Base-by-base conservation (phyloP, 2,113 vertebrate genomes). In the Rhinopomastus cyanomelas region DNA sequence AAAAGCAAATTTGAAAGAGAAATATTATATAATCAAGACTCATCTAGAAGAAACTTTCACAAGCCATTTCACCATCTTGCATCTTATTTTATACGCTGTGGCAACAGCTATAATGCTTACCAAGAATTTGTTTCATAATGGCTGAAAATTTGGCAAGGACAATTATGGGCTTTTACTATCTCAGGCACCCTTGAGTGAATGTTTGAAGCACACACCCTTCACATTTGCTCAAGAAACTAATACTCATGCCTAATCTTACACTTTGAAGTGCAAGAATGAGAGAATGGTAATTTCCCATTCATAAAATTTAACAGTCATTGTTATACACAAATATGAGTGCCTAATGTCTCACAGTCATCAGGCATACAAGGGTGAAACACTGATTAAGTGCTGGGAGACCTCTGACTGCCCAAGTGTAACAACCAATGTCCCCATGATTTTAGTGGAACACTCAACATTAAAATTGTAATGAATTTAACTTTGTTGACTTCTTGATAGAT, bases 331-430 rank as follows among this genome's bases (percentile, higher is more conserved):
- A 55, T 18, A 5, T 69, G 48, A 7, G 30, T 42, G 8, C 4
- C 27, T 53, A 9, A 14, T 74, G 19, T 56, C 1, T 84, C 25
- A 23, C 1, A 2, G 8, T 2, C 49, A 51, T 37, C 16, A 36
- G 9, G 8, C 55, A 11, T 12, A n/a, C 16, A 53, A 13, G 4
- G 4, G 16, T 65, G 15, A 12, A 77, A 44, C 5, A 22, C 5
- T 9, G 22, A 30, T 13, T 23, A 26, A 77, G 39, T 79, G 1
- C 6, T 39, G 44, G 26, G 8, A 91, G 9, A 2, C 12, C 9
- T 1, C 11, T 29, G 53, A 5, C 32, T 71, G 20, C 5, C 13
- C 57, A 13, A 13, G 1, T 46, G 6, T 0, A 0, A 8, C 2
- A 1, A 4, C 29, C 49, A 15, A 15, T 49, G 30, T 15, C 22